Conservation (phyloP, 2,888 invertebrate genomes). For the Encarsia formosa region DNA sequence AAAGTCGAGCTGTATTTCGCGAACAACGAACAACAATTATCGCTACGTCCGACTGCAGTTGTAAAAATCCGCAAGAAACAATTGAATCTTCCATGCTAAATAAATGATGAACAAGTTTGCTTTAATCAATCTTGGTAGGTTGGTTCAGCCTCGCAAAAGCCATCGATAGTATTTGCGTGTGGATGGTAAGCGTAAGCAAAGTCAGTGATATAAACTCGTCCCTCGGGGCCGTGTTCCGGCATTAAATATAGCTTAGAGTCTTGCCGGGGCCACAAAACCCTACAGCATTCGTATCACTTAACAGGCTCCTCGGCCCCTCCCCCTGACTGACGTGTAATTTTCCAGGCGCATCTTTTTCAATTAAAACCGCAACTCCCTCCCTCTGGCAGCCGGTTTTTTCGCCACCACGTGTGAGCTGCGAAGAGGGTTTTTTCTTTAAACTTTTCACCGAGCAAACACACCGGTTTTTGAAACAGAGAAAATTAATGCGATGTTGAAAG, state of each 20-base stretch:
- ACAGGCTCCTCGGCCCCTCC: constrained; percentile 10
- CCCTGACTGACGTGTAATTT: constrained; percentile 14
- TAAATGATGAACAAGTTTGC: too few relatives aligned
- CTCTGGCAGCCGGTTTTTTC: not conserved
- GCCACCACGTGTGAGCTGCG: not conserved
- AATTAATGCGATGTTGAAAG: constrained; percentile 8
- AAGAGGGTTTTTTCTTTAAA: too few relatives aligned
- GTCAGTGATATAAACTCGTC: constrained; percentile 36
- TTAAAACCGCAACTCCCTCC: constrained; percentile 7
- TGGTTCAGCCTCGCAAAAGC: too few relatives aligned
- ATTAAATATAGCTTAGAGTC: constrained; percentile 42
- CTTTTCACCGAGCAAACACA: not conserved
- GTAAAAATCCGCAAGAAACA: too few relatives aligned
- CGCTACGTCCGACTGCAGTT: too few relatives aligned
- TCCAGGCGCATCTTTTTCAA: constrained; percentile 16
- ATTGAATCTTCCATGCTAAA: too few relatives aligned
- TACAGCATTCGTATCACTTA: constrained; percentile 46
- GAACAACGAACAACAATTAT: too few relatives aligned
- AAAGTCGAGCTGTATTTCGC: too few relatives aligned
- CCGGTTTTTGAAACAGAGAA: constrained; percentile 1
- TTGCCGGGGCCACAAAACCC: constrained; percentile 25
- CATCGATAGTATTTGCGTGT: too few relatives aligned
- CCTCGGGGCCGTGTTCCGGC: constrained; percentile 33
- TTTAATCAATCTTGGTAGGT: too few relatives aligned
- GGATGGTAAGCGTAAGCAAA: too few relatives aligned